phyloP scores from a whole-genome alignment of 2,113 vertebrate genomes.

The Pedionomus torquatus region DNA sequence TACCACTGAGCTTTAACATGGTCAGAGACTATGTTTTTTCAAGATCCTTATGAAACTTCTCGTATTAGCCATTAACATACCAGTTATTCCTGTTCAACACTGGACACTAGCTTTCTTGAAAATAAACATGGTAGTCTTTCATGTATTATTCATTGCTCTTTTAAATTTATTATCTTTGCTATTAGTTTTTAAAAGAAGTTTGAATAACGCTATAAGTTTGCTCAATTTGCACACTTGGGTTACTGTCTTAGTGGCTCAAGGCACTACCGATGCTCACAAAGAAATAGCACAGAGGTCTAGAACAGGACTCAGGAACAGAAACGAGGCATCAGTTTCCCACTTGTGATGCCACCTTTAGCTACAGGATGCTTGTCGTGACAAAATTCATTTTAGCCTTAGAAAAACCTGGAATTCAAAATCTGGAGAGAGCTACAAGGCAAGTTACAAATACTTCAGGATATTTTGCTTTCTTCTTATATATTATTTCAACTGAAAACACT shows the following conservation, averaged over 20 bases:
- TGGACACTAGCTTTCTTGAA: neutral
- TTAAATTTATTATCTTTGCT: neutral
- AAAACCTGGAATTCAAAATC: neutral
- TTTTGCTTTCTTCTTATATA: neutral
- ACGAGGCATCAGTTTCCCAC: neutral
- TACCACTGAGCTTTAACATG: neutral
- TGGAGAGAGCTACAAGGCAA: neutral
- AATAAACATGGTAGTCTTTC: neutral
- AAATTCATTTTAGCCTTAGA: neutral
- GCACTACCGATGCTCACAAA: neutral
- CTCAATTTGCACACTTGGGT: neutral
- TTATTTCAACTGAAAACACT: neutral
- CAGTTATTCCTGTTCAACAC: neutral
- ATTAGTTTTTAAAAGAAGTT: neutral
- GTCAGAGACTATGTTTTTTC: neutral
- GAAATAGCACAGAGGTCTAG: neutral
- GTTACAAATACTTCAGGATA: neutral
- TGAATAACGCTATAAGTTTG: neutral
- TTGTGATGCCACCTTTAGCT: neutral
- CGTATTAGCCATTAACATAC: neutral
- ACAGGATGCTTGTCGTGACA: neutral
- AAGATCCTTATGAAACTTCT: neutral
- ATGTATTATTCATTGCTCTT: neutral
- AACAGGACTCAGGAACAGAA: neutral
- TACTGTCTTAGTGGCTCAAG: neutral